Evolutionary conservation across 2,113 vertebrate species (phyloP).

Genomic region (Zeus faber): DNA sequence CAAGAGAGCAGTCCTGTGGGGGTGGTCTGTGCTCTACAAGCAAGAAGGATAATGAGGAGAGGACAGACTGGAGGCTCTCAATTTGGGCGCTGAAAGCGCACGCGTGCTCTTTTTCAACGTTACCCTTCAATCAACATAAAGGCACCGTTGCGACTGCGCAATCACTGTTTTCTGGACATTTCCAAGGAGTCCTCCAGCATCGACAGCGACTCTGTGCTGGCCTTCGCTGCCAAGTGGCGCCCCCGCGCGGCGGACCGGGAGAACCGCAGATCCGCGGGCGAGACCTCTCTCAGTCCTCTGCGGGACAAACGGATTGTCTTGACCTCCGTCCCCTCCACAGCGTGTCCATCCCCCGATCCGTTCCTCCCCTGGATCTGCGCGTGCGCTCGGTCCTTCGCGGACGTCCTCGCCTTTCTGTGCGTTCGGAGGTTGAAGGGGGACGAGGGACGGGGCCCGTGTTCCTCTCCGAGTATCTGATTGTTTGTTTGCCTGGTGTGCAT

Average conservation of each 20-base stretch:
- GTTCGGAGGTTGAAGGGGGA: slow-evolving; percentile 15
- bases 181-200: slow-evolving; percentile 77
- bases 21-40: too few relatives aligned
- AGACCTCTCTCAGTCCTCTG: slow-evolving; percentile 76
- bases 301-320: slow-evolving; percentile 74
- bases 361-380: slow-evolving; percentile 8
- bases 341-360: slow-evolving; percentile 27
- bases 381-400: neutral
- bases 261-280: slow-evolving; percentile 60
- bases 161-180: slow-evolving; percentile 57
- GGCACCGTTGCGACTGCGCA: neutral
- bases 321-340: slow-evolving; percentile 44
- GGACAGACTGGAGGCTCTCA: too few relatives aligned
- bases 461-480: slow-evolving; percentile 13
- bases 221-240: slow-evolving; percentile 58
- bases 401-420: neutral
- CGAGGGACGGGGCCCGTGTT: slow-evolving; percentile 8
- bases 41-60: too few relatives aligned
- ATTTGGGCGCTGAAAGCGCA: too few relatives aligned
- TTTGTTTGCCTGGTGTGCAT: neutral
- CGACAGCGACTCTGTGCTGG: slow-evolving; percentile 59
- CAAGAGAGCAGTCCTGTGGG: too few relatives aligned
- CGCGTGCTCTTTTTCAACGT: too few relatives aligned
- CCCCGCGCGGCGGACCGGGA: slow-evolving; percentile 42
- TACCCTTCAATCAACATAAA: too few relatives aligned